Evolutionary conservation across 1,140 invertebrate species (phyloP).

Genomic region (Caenorhabditis elegans): DNA sequence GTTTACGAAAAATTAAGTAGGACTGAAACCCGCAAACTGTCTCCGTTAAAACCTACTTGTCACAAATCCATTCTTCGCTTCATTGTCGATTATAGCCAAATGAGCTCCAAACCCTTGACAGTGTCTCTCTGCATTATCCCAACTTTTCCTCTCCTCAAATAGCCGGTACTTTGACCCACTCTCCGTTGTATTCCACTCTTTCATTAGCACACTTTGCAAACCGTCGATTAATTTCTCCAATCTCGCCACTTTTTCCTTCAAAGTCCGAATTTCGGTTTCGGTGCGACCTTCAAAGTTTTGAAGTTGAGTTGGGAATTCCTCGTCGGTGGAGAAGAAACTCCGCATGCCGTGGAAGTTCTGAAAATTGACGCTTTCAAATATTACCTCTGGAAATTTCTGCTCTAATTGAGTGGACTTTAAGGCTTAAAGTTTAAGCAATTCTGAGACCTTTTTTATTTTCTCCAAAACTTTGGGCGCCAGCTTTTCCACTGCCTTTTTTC

Average conservation of each 20-base stretch:
- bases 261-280: conserved; percentile 5
- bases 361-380: neutral
- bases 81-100: conserved; percentile 17
- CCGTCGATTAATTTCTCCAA: conserved; percentile 18
- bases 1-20: too few relatives aligned
- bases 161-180: conserved; percentile 17
- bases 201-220: conserved; percentile 6
- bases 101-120: conserved; percentile 33
- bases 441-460: neutral
- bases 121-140: conserved; percentile 34
- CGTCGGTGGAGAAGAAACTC: conserved; percentile 25
- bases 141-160: conserved; percentile 33
- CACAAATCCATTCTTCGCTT: conserved; percentile 30
- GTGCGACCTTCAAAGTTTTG: conserved; percentile 14
- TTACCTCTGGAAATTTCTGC: too few relatives aligned
- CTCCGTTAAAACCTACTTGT: neutral
- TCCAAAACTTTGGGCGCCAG: neutral
- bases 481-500: neutral
- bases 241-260: neutral
- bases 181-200: conserved; percentile 34
- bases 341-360: neutral
- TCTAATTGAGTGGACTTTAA: too few relatives aligned
- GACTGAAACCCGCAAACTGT: too few relatives aligned
- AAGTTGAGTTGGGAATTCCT: conserved; percentile 3
- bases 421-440: too few relatives aligned